Evolutionary conservation across 2,113 vertebrate genomes (phyloP), one percentile per base, ranked within the genome.

Genomic region (Phyllopteryx taeniolatus): DNA sequence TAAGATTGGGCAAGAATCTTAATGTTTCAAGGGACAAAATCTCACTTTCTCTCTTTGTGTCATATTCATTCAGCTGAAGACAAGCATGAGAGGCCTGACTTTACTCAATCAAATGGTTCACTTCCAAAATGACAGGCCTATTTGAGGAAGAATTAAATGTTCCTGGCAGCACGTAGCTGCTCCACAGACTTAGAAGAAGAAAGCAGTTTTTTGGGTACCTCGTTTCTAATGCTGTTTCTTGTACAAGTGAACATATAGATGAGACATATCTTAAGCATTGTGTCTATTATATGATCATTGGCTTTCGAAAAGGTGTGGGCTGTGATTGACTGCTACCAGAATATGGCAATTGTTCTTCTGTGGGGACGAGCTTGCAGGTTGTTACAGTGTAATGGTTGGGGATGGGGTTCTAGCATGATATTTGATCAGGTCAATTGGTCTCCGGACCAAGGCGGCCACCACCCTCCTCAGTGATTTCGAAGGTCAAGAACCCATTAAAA

Each of bases 401-500:
- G 39, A 12, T 8, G 33, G 49, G 57, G 56, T 74, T 76, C 73
- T 68, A 75, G 65, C 70, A 70, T 31, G 39, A 77, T 80, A 70
- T 80, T 79, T 72, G 42, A 78, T 76, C 46, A 72, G 74, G 79
- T 81, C 80, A 85, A 69, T 80, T 82, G 74, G 65, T 77, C 67
- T 77, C 46, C 43, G 79, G 68, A 47, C 76, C 69, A 75, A 60
- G 54, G 71, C 59, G 44, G 75, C 62, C 63, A 54, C 67, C 64
- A 67, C 60, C 27, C 5, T 80, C 62, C 63, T 80, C 35, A n/a
- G 59, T 82, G 72, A 85, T 86, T 85, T 71, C 69, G 70, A 70
- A 86, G 78, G 82, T 89, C 83, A 82, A 83, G 73, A 86, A 78
- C 79, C 80, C 74, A 87, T 87, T 88, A 77, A 81, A 80, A 69